Conservation (phyloP, 2,888 invertebrate species). For the Chrysomela aeneicollis region DNA sequence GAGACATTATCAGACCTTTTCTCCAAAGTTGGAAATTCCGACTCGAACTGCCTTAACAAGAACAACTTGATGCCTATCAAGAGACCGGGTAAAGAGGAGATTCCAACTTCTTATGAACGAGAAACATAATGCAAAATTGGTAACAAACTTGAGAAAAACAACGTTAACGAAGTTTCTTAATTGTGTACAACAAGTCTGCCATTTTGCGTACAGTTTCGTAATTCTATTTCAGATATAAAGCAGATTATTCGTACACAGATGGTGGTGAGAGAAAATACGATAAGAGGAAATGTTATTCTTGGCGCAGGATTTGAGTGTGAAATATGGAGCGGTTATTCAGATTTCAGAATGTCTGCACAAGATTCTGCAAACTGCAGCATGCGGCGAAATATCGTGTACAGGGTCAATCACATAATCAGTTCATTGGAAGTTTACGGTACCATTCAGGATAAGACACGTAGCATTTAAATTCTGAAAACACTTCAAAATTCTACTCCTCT, state of each 20-base stretch:
- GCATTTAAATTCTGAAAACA: too few species aligned
- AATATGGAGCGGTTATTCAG: not conserved
- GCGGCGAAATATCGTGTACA: too few species aligned
- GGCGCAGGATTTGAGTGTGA: not conserved
- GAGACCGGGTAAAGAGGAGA: not conserved
- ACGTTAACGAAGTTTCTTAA: constrained; percentile 1
- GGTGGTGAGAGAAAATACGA: not conserved
- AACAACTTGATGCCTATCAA: constrained; percentile 2
- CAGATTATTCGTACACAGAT: not conserved
- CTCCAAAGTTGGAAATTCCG: constrained; percentile 11
- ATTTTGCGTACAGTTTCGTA: not conserved
- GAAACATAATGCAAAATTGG: constrained; percentile 4
- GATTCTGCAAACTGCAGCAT: not conserved
- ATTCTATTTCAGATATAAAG: not conserved
- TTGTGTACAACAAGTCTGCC: constrained; percentile 1
- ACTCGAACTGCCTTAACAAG: not conserved
- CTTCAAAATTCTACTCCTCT: too few species aligned
- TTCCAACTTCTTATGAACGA: not conserved
- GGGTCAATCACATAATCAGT: too few species aligned
- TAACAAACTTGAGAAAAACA: not conserved
- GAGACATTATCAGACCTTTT: not conserved
- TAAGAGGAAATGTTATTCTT: not conserved
- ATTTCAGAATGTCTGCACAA: not conserved
- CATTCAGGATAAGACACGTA: too few species aligned
- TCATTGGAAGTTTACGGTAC: too few species aligned